Conservation (phyloP, 2,797 vertebrate genomes). For the Synanceia verrucosa region DNA sequence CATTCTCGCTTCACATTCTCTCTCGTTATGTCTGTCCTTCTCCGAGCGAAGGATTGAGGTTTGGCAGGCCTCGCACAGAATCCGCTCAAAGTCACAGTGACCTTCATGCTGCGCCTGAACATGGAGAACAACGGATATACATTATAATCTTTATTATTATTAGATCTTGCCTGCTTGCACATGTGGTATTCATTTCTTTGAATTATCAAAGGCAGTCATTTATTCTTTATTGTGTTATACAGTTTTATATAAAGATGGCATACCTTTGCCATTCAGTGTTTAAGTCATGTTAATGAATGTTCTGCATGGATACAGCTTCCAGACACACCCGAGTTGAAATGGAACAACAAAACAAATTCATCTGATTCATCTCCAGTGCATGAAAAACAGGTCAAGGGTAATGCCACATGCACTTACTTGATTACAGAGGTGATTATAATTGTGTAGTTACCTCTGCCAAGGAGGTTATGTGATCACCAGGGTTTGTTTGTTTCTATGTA, state of each 20-base stretch:
- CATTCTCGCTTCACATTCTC: conserved; percentile 85
- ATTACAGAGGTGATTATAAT: neutral
- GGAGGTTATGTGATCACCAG: too few species aligned
- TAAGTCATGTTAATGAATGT: neutral
- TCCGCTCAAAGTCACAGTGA: conserved; percentile 80
- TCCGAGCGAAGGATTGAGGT: conserved; percentile 76
- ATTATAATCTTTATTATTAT: too few species aligned
- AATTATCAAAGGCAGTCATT: neutral
- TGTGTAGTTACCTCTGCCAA: too few species aligned
- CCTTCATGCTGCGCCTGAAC: conserved; percentile 82
- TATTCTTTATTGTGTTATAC: neutral
- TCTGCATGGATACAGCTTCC: neutral
- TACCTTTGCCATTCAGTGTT: neutral
- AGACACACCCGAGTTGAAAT: neutral
- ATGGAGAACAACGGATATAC: neutral
- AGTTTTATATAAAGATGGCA: neutral
- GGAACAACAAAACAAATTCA: neutral
- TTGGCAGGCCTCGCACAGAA: conserved; percentile 83
- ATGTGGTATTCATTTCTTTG: neutral
- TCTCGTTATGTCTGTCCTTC: conserved; percentile 83
- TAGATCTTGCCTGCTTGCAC: neutral
- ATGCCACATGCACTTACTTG: too few species aligned
- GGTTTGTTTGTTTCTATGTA: too few species aligned
- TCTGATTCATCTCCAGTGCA: neutral
- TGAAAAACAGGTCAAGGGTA: neutral